Percentiles rank a stretch among this genome's conserved stretches.
Conservation (phyloP, 2,797 vertebrate genomes). For the Gymnoscopelus braueri region DNA sequence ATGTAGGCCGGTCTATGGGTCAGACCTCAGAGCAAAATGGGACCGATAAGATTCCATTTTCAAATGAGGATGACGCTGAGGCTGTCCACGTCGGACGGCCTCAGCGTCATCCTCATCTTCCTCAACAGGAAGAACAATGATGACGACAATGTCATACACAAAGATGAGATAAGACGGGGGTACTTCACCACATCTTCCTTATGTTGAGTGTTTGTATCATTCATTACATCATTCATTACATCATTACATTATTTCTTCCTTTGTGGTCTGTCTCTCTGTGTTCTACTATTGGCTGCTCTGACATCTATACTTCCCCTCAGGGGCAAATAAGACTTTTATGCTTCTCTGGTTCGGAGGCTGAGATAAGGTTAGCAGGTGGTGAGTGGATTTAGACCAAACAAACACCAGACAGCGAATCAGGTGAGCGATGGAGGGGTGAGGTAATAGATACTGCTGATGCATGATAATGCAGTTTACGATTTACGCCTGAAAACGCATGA, state of each 20-base stretch:
- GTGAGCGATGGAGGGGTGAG: slow-evolving; percentile 54
- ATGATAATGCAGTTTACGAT: slow-evolving; percentile 35
- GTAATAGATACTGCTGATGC: slow-evolving; percentile 66
- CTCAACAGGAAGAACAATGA: slow-evolving; percentile 2
- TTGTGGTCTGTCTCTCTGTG: too few relatives aligned
- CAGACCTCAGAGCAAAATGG: slow-evolving; percentile 52
- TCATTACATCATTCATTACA: neutral
- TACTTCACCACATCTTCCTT: slow-evolving; percentile 76
- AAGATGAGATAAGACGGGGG: slow-evolving; percentile 59
- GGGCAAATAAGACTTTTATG: neutral
- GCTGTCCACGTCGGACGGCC: neutral
- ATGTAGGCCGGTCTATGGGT: slow-evolving; percentile 42
- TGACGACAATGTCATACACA: neutral
- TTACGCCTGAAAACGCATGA: slow-evolving; percentile 1
- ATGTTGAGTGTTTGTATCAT: slow-evolving; percentile 51
- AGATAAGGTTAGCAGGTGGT: slow-evolving; percentile 64
- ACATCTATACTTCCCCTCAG: too few relatives aligned
- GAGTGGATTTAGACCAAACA: slow-evolving; percentile 63
- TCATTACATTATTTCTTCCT: too few relatives aligned
- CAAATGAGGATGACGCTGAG: slow-evolving; percentile 20
- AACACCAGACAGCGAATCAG: slow-evolving; percentile 68
- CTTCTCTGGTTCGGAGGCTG: slow-evolving; percentile 77
- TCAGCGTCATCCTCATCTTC: neutral
- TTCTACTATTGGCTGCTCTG: too few relatives aligned
- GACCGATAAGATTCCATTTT: slow-evolving; percentile 47